Conservation (phyloP, 2,888 invertebrate species). For the Tetramorium bicarinatum region DNA sequence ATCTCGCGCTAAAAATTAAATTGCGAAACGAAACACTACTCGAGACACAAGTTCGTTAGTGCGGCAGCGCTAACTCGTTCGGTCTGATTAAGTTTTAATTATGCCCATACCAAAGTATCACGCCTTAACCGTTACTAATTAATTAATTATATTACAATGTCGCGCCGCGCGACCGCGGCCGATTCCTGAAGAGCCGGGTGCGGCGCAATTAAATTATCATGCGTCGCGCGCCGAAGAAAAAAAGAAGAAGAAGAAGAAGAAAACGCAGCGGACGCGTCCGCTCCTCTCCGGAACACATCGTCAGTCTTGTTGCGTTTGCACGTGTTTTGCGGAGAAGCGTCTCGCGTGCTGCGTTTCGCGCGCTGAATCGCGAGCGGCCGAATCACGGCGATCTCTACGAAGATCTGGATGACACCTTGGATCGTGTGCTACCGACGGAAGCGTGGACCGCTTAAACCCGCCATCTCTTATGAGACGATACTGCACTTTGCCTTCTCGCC, state of each 20-base stretch:
- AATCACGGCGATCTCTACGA: slow-evolving; percentile 46
- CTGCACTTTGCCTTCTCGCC: too few relatives aligned
- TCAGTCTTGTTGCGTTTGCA: slow-evolving; percentile 81
- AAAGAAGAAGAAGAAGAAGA: slow-evolving; percentile 25
- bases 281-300: slow-evolving; percentile 69
- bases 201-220: slow-evolving; percentile 62
- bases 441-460: background rate
- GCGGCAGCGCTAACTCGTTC: slow-evolving; percentile 50
- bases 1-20: slow-evolving; percentile 60
- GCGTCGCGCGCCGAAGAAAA: slow-evolving; percentile 54
- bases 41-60: slow-evolving; percentile 59
- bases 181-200: slow-evolving; percentile 49
- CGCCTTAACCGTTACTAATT: slow-evolving; percentile 76
- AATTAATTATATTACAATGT: slow-evolving; percentile 74
- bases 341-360: slow-evolving; percentile 54
- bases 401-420: slow-evolving; percentile 38
- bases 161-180: slow-evolving; percentile 58
- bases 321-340: slow-evolving; percentile 64
- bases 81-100: slow-evolving; percentile 79
- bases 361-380: slow-evolving; percentile 43
- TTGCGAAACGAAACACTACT: slow-evolving; percentile 63
- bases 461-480: background rate
- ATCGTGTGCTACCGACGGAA: background rate
- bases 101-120: slow-evolving; percentile 80
- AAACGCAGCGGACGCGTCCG: slow-evolving; percentile 55